Base-by-base conservation (phyloP, 2,797 vertebrate genomes). In the Anisognathus igniventris region DNA sequence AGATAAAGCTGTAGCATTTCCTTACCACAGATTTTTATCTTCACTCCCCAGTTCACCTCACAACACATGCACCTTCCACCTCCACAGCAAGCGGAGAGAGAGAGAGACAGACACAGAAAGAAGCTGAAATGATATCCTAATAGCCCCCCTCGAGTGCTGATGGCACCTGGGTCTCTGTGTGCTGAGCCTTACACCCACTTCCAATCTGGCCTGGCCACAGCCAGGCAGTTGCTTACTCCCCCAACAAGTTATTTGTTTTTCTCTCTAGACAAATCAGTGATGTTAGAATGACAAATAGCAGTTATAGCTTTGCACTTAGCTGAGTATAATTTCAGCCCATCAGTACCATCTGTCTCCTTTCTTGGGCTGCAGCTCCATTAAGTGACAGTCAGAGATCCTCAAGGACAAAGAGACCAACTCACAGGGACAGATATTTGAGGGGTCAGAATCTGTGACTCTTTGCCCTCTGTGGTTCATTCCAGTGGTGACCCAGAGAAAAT, bases 231-330 rank as follows among this genome's bases (percentile, higher is more conserved):
- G 85, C 95, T 94, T 91, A 96, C 95, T 92, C 91, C 96, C 95
- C 93, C 96, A 97, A 81, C 89, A 95, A 97, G 82, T 96, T 96
- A 94, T 94, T 94, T 97, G 96, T 96, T 97, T 95, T 90, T 95
- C 79, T 95, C 89, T 92, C 92, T 54, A 96, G 95, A 96, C 95
- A 96, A 96, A 97, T 96, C 95, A 93, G 89, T 39, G 93, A 92
- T 95, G 87, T 84, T 96, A 91, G 95, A 96, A 96, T 96, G 95
- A 97, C 93, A 96, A 97, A 97, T 95, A 96, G 95, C 93, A 96
- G 95, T 93, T 96, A 96, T 48, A 96, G 92, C 89, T 93, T 94
- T 97, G 96, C 96, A 97, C 95, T 97, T 97, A 96, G 89, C 92
- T 40, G 82, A 64, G 95, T 96, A 92, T 97, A 94, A 97, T 97